Evolutionary conservation across 92 coral and sea anemone species (phyloP).

Genomic region (Phenganax stokvisi): DNA sequence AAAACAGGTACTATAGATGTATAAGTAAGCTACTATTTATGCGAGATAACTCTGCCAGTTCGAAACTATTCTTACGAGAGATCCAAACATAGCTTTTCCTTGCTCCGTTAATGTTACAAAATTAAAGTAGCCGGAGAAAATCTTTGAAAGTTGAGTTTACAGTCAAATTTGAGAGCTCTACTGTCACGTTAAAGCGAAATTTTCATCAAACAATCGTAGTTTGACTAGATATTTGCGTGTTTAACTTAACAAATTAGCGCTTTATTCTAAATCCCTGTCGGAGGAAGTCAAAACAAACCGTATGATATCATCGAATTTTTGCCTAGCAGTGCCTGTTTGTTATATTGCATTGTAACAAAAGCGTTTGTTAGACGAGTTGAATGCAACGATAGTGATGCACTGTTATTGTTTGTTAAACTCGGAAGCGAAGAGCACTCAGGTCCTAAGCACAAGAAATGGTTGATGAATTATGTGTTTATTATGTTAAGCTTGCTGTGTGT

Average conservation of each 20-base stretch:
- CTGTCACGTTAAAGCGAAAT: too few relatives aligned
- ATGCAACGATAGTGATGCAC: conserved; percentile 1
- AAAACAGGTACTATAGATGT: background rate
- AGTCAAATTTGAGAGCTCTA: too few relatives aligned
- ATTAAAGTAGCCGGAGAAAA: too few relatives aligned
- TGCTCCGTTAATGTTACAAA: too few relatives aligned
- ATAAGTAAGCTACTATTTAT: too few relatives aligned
- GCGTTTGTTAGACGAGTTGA: background rate
- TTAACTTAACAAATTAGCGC: conserved; percentile 21
- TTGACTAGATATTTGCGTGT: background rate
- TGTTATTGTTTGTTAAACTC: background rate
- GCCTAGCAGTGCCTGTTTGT: background rate
- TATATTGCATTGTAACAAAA: background rate
- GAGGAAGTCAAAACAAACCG: background rate
- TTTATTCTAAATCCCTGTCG: background rate
- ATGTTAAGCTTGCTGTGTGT: background rate
- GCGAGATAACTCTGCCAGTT: too few relatives aligned
- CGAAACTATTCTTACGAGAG: too few relatives aligned
- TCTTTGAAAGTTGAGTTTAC: too few relatives aligned
- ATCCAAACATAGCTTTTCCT: too few relatives aligned
- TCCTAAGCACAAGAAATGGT: background rate
- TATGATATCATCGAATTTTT: background rate
- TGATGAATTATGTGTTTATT: conserved; percentile 10
- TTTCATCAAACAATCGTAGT: too few relatives aligned
- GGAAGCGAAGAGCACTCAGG: background rate